These are phyloP conservation scores for Steromphala cineraria DNA, from an alignment of 2,888 invertebrate species.

Conservation along the genomic window DNA sequence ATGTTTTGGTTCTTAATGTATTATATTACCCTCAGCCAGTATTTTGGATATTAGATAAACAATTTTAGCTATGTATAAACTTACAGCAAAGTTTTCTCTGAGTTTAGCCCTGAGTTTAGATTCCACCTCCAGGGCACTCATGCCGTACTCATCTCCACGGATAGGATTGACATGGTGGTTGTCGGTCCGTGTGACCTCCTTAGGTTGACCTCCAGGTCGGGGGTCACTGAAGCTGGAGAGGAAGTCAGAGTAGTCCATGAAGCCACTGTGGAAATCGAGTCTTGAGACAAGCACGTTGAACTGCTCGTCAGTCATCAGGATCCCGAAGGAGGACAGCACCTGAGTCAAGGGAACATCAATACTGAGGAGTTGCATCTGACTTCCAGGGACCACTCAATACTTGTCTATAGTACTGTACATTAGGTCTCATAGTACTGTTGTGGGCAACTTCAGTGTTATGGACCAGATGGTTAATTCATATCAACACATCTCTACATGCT, in stretches of 20 bases:
- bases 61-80: slow-evolving; percentile 26
- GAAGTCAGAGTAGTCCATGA: slow-evolving; percentile 70
- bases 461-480: too few relatives aligned
- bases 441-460: too few relatives aligned
- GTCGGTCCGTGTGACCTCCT: slow-evolving; percentile 54
- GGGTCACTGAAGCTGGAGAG: slow-evolving; percentile 67
- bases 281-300: slow-evolving; percentile 63
- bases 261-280: slow-evolving; percentile 61
- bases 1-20: too few relatives aligned
- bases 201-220: slow-evolving; percentile 48
- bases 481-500: too few relatives aligned
- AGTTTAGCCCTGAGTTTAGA: slow-evolving; percentile 65
- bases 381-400: neutral
- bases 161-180: slow-evolving; percentile 71
- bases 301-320: slow-evolving; percentile 66
- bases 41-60: too few relatives aligned
- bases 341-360: slow-evolving; percentile 31
- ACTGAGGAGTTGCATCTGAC: neutral
- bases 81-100: slow-evolving; percentile 72
- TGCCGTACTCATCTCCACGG: slow-evolving; percentile 69
- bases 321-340: slow-evolving; percentile 65
- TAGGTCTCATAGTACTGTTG: too few relatives aligned
- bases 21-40: too few relatives aligned
- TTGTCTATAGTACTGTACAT: too few relatives aligned
- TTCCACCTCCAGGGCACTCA: slow-evolving; percentile 68